Conservation (phyloP, 1,140 invertebrate species). For the Asbolus verrucosus region DNA sequence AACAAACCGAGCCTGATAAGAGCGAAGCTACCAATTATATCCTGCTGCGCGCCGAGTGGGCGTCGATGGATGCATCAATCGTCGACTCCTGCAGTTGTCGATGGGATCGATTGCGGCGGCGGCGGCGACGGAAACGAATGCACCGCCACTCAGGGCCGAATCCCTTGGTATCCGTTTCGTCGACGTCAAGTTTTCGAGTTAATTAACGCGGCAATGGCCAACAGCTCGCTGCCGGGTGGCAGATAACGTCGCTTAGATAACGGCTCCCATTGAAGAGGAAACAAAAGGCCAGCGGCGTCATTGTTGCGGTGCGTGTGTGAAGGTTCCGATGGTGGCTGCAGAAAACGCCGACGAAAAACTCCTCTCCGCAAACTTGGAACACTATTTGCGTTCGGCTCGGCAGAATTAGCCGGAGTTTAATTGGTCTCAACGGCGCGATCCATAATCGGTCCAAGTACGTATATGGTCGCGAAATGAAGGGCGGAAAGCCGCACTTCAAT, state of each 20-base stretch:
- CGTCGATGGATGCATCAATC: slow-evolving; percentile 4
- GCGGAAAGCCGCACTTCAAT: no score
- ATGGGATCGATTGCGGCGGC: slow-evolving; percentile 6
- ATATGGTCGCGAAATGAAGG: no score
- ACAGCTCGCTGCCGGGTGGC: not conserved
- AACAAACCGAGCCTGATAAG: not conserved
- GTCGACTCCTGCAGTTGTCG: slow-evolving; percentile 2
- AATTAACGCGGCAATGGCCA: slow-evolving; percentile 11
- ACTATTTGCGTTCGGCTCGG: no score
- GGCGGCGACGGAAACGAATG: not conserved
- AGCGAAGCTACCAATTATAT: slow-evolving; percentile 1
- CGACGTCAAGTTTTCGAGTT: slow-evolving; percentile 31
- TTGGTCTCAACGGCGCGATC: no score
- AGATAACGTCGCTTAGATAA: slow-evolving; percentile 11
- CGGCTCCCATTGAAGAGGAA: not conserved
- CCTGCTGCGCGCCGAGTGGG: not conserved
- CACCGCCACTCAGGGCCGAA: not conserved
- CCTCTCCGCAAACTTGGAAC: no score
- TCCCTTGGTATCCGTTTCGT: slow-evolving; percentile 11
- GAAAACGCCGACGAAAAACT: no score
- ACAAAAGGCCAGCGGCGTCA: no score
- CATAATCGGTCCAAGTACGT: no score
- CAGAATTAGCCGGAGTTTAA: no score
- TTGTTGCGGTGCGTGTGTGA: no score
- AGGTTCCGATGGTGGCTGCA: no score